phyloP scores from a whole-genome alignment of 2,797 vertebrate species.

The Amblyraja radiata region DNA sequence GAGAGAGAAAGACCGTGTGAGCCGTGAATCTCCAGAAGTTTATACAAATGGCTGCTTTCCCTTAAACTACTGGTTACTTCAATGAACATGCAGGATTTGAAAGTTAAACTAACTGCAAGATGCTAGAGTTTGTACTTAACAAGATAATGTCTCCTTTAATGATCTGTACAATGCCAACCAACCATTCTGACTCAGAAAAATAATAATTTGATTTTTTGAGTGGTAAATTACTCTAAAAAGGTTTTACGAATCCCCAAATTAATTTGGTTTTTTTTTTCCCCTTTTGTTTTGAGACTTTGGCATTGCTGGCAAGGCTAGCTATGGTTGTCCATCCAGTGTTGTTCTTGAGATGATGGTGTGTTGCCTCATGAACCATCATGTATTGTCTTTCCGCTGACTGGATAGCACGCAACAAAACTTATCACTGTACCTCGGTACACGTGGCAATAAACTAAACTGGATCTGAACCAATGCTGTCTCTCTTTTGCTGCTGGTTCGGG shows the following conservation, averaged over 20 bases:
- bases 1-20: too few relatives aligned
- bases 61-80: background rate
- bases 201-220: background rate
- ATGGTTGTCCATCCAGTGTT: too few relatives aligned
- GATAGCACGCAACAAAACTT: too few relatives aligned
- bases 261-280: background rate
- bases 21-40: background rate
- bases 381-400: too few relatives aligned
- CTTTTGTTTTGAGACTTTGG: background rate
- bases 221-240: background rate
- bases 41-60: background rate
- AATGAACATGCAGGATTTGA: background rate
- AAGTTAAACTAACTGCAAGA: background rate
- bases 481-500: too few relatives aligned
- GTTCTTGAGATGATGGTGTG: too few relatives aligned
- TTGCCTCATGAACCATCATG: too few relatives aligned
- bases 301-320: too few relatives aligned
- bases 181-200: background rate
- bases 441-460: too few relatives aligned
- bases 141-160: background rate
- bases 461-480: too few relatives aligned
- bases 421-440: too few relatives aligned
- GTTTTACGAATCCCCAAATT: background rate
- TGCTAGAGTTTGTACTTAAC: background rate
- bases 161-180: background rate